Conservation (phyloP, 2,888 invertebrate genomes). For the Formica aserva region DNA sequence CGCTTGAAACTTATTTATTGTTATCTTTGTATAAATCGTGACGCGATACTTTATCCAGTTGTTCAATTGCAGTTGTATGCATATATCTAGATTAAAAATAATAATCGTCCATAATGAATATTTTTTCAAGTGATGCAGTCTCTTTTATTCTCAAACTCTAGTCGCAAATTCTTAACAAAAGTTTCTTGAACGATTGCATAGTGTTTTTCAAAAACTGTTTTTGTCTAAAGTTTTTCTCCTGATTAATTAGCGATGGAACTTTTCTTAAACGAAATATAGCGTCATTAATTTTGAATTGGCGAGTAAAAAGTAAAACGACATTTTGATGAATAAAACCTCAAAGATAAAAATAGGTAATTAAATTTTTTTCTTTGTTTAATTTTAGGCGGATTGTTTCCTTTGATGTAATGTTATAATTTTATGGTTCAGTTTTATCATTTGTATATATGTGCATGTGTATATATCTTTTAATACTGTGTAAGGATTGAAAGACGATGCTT, state of each 20-base stretch:
- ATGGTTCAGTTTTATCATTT: background rate
- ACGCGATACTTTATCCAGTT: background rate
- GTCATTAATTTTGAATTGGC: background rate
- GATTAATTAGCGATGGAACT: background rate
- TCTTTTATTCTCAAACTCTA: background rate
- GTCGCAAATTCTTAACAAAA: background rate
- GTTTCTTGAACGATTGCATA: background rate
- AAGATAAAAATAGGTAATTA: background rate
- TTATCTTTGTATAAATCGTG: slow-evolving; percentile 11
- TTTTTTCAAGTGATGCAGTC: background rate
- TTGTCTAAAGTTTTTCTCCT: background rate
- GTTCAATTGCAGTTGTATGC: background rate
- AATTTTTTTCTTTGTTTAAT: background rate
- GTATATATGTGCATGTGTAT: too few relatives aligned
- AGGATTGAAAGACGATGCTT: background rate
- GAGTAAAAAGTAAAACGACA: background rate
- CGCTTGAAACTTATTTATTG: background rate
- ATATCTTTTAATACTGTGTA: background rate
- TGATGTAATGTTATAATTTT: background rate
- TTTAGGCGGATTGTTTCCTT: background rate
- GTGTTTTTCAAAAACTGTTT: background rate
- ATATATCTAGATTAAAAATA: background rate
- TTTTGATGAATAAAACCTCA: background rate
- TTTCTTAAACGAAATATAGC: background rate
- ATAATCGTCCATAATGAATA: background rate